phyloP scores from a whole-genome alignment of 2,888 invertebrate genomes.

The Xylota sylvarum region DNA sequence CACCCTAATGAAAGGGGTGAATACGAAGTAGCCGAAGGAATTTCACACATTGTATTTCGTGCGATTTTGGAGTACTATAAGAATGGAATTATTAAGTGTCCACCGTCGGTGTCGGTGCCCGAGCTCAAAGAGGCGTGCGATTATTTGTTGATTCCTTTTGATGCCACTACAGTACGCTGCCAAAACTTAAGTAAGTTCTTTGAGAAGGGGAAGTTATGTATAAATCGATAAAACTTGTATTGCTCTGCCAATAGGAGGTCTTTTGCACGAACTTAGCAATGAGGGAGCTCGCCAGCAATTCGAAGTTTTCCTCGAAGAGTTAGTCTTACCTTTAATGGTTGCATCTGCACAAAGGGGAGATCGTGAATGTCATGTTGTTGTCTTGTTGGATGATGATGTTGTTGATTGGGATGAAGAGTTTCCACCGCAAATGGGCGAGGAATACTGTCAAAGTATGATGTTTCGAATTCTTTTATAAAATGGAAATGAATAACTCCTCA shows the following conservation, averaged over 20 bases:
- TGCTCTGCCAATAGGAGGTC: conserved; percentile 87
- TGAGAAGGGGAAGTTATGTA: not conserved
- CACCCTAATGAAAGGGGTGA: conserved; percentile 98
- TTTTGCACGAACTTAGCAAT: conserved; percentile 98
- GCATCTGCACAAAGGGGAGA: conserved; percentile 97
- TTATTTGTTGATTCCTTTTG: conserved; percentile 98
- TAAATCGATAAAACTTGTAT: conserved; percentile 1
- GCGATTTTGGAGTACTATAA: conserved; percentile 98
- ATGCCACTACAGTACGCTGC: conserved; percentile 97
- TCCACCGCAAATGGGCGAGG: conserved; percentile 99
- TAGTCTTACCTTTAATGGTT: conserved; percentile 98
- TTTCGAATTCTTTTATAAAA: not conserved
- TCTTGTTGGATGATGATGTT: conserved; percentile 97
- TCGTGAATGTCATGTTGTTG: conserved; percentile 98
- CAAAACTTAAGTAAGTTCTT: conserved; percentile 95
- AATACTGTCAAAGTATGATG: conserved; percentile 95
- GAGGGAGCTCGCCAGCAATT: conserved; percentile 99
- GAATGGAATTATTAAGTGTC: conserved; percentile 96
- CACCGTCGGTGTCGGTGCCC: conserved; percentile 97
- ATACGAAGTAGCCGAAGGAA: conserved; percentile 98
- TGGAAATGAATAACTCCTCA: not conserved
- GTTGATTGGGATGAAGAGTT: conserved; percentile 99
- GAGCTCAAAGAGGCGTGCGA: conserved; percentile 99
- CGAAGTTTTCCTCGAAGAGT: conserved; percentile 96
- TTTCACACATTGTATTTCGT: conserved; percentile 97